Conservation (phyloP, 2,113 vertebrate species). For the Tragulus kanchil region DNA sequence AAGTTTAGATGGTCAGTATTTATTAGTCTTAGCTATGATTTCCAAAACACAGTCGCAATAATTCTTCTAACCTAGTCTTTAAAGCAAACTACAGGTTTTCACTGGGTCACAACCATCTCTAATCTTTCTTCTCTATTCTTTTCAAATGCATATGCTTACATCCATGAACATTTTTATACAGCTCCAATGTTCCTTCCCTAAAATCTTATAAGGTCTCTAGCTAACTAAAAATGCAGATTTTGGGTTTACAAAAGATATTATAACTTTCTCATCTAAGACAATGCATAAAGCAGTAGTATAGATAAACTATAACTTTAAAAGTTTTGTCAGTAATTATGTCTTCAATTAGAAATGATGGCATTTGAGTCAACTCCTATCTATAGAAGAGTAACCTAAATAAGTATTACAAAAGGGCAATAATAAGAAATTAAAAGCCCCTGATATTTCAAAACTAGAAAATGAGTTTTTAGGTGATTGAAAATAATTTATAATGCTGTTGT, state of each 20-base stretch:
- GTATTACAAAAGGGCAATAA: background rate
- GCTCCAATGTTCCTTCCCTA: background rate
- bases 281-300: background rate
- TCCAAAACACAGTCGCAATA: slow-evolving; percentile 6
- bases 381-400: background rate
- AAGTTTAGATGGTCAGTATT: background rate
- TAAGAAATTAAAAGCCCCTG: background rate
- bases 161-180: background rate
- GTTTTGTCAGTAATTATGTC: background rate
- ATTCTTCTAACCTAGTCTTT: background rate
- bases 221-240: background rate
- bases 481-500: background rate
- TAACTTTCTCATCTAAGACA: background rate
- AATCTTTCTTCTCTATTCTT: background rate
- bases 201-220: background rate
- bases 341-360: slow-evolving; percentile 25
- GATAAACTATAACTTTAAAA: background rate
- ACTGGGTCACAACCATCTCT: background rate
- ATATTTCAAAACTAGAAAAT: slow-evolving; percentile 36
- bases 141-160: background rate
- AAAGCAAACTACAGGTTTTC: slow-evolving; percentile 28
- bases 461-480: slow-evolving; percentile 26
- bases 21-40: background rate
- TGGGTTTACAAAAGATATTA: background rate
- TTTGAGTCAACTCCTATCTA: background rate